Conservation (phyloP, 2,888 invertebrate species). For the Matsumyia berberina region DNA sequence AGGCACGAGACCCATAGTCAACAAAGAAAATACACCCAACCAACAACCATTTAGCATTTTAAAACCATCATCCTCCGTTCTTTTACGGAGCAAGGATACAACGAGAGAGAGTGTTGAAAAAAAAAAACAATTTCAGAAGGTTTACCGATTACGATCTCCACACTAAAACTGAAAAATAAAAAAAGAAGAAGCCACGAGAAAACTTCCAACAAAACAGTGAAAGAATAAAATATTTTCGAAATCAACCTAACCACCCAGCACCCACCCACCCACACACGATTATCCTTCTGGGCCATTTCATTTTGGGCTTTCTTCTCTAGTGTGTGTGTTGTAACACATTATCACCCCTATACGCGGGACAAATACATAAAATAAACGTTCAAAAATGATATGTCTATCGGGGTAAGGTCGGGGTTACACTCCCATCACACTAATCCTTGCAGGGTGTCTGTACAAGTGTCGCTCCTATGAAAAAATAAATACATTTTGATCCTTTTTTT, state of each 20-base stretch:
- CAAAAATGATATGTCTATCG: constrained; percentile 75
- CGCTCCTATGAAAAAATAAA: constrained; percentile 39
- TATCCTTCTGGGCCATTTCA: constrained; percentile 75
- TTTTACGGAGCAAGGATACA: constrained; percentile 39
- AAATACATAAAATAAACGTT: constrained; percentile 73
- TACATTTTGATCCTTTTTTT: constrained; percentile 68
- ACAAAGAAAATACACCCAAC: constrained; percentile 56
- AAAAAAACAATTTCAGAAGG: constrained; percentile 57
- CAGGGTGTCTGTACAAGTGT: constrained; percentile 35
- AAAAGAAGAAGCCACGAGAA: constrained; percentile 2
- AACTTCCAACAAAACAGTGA: constrained; percentile 39
- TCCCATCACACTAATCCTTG: constrained; percentile 7
- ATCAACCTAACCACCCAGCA: constrained; percentile 21
- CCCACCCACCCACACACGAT: constrained; percentile 14
- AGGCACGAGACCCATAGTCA: constrained; percentile 38
- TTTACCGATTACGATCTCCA: constrained; percentile 65
- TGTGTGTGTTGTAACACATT: constrained; percentile 61
- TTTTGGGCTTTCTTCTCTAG: constrained; percentile 37
- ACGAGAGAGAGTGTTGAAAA: constrained; percentile 6
- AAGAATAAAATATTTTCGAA: constrained; percentile 45
- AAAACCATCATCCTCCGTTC: constrained; percentile 71
- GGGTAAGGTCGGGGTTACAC: constrained; percentile 19
- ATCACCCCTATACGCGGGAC: constrained; percentile 57
- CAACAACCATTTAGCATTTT: constrained; percentile 75
- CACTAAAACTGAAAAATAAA: constrained; percentile 41